Evolutionary conservation across 1,140 invertebrate species (phyloP).

Genomic region (Aphis gossypii): DNA sequence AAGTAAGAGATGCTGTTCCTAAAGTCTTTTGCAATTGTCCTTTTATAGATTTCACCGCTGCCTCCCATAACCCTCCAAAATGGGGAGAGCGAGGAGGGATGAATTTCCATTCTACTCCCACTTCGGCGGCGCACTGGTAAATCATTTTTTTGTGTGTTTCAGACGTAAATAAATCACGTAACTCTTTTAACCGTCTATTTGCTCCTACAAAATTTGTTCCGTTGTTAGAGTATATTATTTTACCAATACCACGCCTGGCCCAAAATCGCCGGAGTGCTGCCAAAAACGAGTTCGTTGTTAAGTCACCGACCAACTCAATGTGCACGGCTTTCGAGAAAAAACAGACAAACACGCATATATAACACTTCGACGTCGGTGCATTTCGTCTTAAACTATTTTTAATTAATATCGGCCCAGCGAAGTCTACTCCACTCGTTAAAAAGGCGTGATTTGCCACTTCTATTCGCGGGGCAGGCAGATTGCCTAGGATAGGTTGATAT

Average conservation of each 20-base stretch:
- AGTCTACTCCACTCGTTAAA: conserved; percentile 63
- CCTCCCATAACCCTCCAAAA: conserved; percentile 63
- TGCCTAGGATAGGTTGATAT: conserved; percentile 62
- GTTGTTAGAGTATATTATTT: conserved; percentile 63
- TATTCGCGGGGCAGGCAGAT: conserved; percentile 60
- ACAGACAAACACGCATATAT: conserved; percentile 66
- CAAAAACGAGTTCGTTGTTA: conserved; percentile 64
- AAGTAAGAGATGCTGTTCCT: not conserved
- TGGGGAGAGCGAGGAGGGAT: conserved; percentile 61
- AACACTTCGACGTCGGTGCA: conserved; percentile 63
- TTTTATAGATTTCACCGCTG: conserved; percentile 62
- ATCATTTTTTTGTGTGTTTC: not conserved
- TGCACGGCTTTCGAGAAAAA: conserved; percentile 64
- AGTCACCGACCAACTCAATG: conserved; percentile 64
- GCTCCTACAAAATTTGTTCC: conserved; percentile 64
- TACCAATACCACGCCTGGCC: conserved; percentile 62
- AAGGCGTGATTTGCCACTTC: conserved; percentile 60
- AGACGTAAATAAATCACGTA: not conserved
- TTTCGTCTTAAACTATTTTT: conserved; percentile 61
- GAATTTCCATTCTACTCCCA: conserved; percentile 61
- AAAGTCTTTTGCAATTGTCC: conserved; percentile 51
- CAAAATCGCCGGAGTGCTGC: conserved; percentile 64
- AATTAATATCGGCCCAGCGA: conserved; percentile 64
- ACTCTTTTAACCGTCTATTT: conserved; percentile 33
- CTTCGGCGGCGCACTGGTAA: not conserved